Base-by-base conservation (phyloP, 2,113 vertebrate genomes). In the Scalopus aquaticus region DNA sequence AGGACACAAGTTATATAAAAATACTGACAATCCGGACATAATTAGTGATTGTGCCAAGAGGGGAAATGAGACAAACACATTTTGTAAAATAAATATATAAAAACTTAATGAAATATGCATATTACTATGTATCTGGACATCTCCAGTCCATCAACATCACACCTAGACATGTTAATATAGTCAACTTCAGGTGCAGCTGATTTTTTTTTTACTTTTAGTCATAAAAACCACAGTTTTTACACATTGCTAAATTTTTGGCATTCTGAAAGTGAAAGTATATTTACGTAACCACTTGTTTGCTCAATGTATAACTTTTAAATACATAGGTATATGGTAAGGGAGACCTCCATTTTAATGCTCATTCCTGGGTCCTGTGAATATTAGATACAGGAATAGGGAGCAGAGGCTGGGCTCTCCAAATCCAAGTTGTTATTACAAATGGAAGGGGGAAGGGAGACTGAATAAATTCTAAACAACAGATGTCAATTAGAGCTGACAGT, bases 191-290 rank as follows among this genome's bases (percentile, higher is more conserved):
- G 39, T 81, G 49, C n/a, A 58, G 74, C 69, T 26, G 11, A 30
- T 69, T 70, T 37, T 81, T 90, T 94, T 80, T 54, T 70, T 54
- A 88, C 16, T 81, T 91, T 78, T 42, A 46, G 28, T 77, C 28
- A 39, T 7, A 72, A 81, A 96, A 51, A 35, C 7, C 44, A 46
- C 17, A 46, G 17, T 13, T 93, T n/a, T 91, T 85, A 65, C 9
- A 73, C 1, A 58, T 44, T 42, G 17, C 78, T 89, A 65, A 79
- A 90, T 22, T 70, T 51, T 60, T 39, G 28, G 4, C 42, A 92
- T 90, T 77, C 60, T 64, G 24, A 90, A 90, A 92, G 20, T 65
- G 95, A 91, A 84, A 56, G 22, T 3, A 35, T 86, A 20, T 78
- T 93, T 89, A 51, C 15, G 11, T 70, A 58, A 86, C 13, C 60